Evolutionary conservation across 1,140 invertebrate species (phyloP), one percentile per base, ranked within the genome.

Genomic region (Hesperophylax magnus): DNA sequence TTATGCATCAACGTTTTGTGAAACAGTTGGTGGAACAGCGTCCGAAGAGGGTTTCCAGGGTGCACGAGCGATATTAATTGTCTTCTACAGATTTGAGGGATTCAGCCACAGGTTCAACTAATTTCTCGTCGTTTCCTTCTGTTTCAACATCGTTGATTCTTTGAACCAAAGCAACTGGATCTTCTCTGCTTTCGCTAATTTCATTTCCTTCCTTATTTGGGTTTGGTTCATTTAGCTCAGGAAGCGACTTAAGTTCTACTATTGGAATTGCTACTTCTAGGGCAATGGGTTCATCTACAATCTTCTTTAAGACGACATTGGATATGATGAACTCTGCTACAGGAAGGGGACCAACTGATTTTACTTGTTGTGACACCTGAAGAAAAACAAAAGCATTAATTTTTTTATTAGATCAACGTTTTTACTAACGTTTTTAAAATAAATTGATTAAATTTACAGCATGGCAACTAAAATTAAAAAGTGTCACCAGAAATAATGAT

Each of bases 261-360:
- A 7, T 15, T 15, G 22, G 60, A 14, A 20, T 27, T 63, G 60
- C n/a, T 63, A 22, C 24, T 4, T 15, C 20, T 63, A 22, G 18
- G 60, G 60, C 5, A 24, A 9, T 63, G 14, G n/a, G 60, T 22
- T 20, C 60, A 8, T 63, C 60, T 63, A 63, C 20, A 27, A 63
- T 15, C 24, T 63, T 63, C 24, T 63, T 63, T 7, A 31, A 2
- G 54, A 20, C 74, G 63, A 54, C 0, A 72, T 1, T 72, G 17
- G 27, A 7, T 52, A 69, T 31, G 34, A 20, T 24, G 58, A 65
- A 14, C 14, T 83, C 8, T 11, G 71, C 81, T 3, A 80, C 77
- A 17, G 77, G 61, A 27, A 86, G 86, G 0, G 72, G n/a, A 22
- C 47, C 71, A 24, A 54, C 65, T 7, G 60, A 69, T 22, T 31